Conservation (phyloP, 2,113 vertebrate genomes). For the Rhegmatorhina hoffmannsi region DNA sequence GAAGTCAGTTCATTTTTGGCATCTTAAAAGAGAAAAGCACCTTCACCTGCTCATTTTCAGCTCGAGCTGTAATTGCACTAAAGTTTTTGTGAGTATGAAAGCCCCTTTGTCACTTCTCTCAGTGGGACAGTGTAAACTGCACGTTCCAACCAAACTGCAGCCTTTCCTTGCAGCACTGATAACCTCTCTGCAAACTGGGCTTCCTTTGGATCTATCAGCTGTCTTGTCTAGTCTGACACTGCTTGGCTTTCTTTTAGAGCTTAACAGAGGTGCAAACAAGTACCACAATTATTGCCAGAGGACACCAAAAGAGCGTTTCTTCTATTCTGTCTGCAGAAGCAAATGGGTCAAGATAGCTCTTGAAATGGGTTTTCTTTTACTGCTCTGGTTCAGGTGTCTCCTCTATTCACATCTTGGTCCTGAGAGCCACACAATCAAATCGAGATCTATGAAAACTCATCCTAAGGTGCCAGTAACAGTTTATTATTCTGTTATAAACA, state of each 20-base stretch:
- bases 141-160: background rate
- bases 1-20: background rate
- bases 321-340: background rate
- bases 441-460: background rate
- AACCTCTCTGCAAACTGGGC: background rate
- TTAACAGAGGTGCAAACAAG: background rate
- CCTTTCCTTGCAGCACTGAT: background rate
- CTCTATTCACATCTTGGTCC: background rate
- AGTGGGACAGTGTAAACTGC: background rate
- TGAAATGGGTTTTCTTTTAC: background rate
- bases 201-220: background rate
- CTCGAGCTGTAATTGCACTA: background rate
- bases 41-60: background rate
- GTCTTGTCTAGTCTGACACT: background rate
- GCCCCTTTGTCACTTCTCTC: background rate
- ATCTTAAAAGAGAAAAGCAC: background rate
- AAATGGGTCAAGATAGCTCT: background rate
- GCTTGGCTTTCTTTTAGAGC: background rate
- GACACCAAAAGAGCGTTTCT: background rate
- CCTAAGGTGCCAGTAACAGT: background rate
- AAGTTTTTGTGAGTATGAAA: background rate
- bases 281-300: background rate
- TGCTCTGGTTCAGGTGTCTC: background rate
- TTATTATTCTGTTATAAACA: background rate
- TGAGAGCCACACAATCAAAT: background rate